Evolutionary conservation across 2,113 vertebrate genomes (phyloP).

Genomic region (Macrotus californicus): DNA sequence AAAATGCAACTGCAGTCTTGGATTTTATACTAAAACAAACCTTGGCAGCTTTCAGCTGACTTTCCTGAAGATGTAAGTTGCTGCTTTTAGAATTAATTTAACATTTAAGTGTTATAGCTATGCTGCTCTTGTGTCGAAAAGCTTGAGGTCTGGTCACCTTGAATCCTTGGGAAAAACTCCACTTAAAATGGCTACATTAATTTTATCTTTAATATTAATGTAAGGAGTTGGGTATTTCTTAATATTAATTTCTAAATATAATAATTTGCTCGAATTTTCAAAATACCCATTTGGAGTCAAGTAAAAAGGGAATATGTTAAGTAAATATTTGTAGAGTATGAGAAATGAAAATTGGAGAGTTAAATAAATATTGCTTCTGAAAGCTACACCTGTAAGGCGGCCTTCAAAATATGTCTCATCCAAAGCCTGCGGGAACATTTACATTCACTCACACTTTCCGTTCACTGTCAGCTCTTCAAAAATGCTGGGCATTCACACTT

Average conservation of each 20-base stretch:
- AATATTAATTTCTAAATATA: constrained; percentile 35
- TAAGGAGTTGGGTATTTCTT: constrained; percentile 5
- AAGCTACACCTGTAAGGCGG: constrained; percentile 54
- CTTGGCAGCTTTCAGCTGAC: not conserved
- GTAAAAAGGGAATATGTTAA: not conserved
- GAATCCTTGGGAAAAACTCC: not conserved
- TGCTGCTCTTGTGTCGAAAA: not conserved
- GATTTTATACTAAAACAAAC: not conserved
- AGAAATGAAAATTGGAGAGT: constrained; percentile 31
- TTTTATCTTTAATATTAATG: not conserved
- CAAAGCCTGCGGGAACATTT: constrained; percentile 27
- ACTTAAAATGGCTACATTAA: not conserved
- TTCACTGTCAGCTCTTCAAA: constrained; percentile 47
- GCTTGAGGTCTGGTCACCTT: not conserved
- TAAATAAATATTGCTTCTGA: constrained; percentile 52
- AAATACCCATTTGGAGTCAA: constrained; percentile 9
- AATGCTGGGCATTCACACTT: constrained; percentile 44
- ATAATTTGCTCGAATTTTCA: not conserved
- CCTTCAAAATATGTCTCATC: constrained; percentile 28
- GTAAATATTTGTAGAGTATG: constrained; percentile 29
- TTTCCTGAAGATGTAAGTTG: not conserved
- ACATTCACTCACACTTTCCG: constrained; percentile 62
- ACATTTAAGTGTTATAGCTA: not conserved
- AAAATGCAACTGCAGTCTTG: not conserved
- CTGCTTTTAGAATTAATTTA: not conserved